Percentiles rank a stretch among this genome's conserved stretches.
Evolutionary conservation across 2,797 vertebrate species (phyloP).

Genomic region (Pipistrellus nathusii): DNA sequence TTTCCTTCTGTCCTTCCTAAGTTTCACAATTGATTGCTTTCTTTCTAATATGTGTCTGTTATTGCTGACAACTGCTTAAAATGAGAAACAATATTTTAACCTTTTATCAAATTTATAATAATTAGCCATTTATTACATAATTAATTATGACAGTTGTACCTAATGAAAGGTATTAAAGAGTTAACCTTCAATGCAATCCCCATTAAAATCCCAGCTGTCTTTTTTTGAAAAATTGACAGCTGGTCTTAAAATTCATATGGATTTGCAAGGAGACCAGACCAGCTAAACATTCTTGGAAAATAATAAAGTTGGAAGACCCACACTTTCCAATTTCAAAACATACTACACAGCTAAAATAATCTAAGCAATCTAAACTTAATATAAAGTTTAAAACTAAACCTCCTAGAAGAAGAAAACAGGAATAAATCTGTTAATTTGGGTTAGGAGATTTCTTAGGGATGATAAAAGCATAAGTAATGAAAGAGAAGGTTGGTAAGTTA

Average conservation of each 20-base stretch:
- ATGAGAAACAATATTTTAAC: not conserved
- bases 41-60: not conserved
- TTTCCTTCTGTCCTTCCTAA: not conserved
- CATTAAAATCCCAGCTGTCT: not conserved
- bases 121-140: not conserved
- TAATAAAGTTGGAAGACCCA: not conserved
- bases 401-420: not conserved
- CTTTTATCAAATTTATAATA: constrained; percentile 49
- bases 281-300: not conserved
- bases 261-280: not conserved
- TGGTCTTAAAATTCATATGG: not conserved
- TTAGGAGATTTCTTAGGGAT: not conserved
- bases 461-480: not conserved
- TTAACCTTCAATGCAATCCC: not conserved
- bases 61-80: not conserved
- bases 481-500: not conserved
- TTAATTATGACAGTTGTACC: not conserved
- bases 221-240: constrained; percentile 5
- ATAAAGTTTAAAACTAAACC: not conserved
- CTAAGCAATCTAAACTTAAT: not conserved
- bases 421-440: not conserved
- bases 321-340: not conserved
- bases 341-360: not conserved
- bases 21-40: constrained; percentile 31
- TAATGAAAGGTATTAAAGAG: not conserved